Evolutionary conservation across 1,140 invertebrate species (phyloP).

Genomic region (Luehdorfia chinensis): DNA sequence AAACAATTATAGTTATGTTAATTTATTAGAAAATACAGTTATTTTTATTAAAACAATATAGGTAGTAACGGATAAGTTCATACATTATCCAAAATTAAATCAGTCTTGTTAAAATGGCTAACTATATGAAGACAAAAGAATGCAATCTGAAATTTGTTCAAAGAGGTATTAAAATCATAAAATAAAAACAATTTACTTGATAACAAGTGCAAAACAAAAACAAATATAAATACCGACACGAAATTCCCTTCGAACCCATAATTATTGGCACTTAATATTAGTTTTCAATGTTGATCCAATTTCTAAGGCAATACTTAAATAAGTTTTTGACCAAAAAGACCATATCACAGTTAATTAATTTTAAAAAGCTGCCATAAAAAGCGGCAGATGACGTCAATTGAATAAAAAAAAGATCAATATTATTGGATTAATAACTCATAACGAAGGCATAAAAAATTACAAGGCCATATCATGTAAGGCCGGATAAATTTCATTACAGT

Average conservation of each 20-base stretch:
- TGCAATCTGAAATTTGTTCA: slow-evolving; percentile 45
- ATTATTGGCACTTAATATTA: slow-evolving; percentile 57
- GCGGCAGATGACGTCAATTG: neutral
- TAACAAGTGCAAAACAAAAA: slow-evolving; percentile 55
- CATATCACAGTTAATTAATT: slow-evolving; percentile 16
- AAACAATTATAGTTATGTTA: slow-evolving; percentile 56
- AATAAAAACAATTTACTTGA: slow-evolving; percentile 47
- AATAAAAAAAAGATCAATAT: neutral
- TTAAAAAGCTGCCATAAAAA: slow-evolving; percentile 6
- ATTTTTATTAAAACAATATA: slow-evolving; percentile 67
- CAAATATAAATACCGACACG: slow-evolving; percentile 44
- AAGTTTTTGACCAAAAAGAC: slow-evolving; percentile 12
- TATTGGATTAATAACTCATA: neutral
- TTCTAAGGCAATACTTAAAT: slow-evolving; percentile 14
- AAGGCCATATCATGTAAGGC: neutral
- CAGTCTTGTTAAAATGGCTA: slow-evolving; percentile 76
- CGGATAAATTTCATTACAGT: too few species aligned
- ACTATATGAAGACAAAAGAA: slow-evolving; percentile 48
- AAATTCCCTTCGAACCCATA: slow-evolving; percentile 52
- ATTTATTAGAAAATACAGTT: slow-evolving; percentile 71
- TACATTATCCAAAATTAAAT: slow-evolving; percentile 69
- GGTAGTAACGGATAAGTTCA: slow-evolving; percentile 60
- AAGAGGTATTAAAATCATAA: slow-evolving; percentile 45
- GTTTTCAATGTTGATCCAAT: neutral
- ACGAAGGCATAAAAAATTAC: slow-evolving; percentile 4